Evolutionary conservation across 1,140 invertebrate species (phyloP), one percentile per base, ranked within the genome.

Genomic region (Nomia melanderi): DNA sequence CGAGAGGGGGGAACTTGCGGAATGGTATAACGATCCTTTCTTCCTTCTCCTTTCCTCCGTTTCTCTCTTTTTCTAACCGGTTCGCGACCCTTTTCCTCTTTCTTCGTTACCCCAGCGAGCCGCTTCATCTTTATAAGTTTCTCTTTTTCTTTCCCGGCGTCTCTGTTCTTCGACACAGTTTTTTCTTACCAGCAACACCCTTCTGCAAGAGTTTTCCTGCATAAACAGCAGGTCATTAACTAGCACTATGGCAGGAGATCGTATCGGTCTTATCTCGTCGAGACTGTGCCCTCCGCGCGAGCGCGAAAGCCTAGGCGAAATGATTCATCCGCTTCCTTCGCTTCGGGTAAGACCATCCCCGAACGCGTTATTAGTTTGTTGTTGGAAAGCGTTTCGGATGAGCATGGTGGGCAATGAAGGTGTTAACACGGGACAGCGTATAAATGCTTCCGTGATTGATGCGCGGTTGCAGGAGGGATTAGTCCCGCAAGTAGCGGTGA

Each of bases 221-320:
- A 89, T 89, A 89, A 89, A 86, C 86, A 88, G 79, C 82, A 79
- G 78, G 86, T 89, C 87, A 88, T 89, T 86, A 89, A 85, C 83
- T 62, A 66, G 59, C 57, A 78, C 83, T 87, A 81, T 85, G 59
- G 67, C 63, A 53, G 74, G 67, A 87, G 87, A 88, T 88, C 75
- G 44, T 87, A 89, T 89, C 86, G 84, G 57, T 44, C 80, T 89
- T 88, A 87, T 88, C 84, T 86, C 36, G 25, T 69, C 29, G 65
- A 73, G 85, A 62, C 65, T 82, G 62, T 50, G 36, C 56, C 39
- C 63, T 71, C 63, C 82, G 74, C 53, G 11, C 27, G 54, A 44
- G 50, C n/a, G 27, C 31, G 59, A 44, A 12, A 39, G 39, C 56
- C 59, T 47, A 29, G 44, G 59, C 17, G 54, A 59, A 27, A 31